Conservation (phyloP, 2,797 vertebrate species). For the Sebastes hubbsi region DNA sequence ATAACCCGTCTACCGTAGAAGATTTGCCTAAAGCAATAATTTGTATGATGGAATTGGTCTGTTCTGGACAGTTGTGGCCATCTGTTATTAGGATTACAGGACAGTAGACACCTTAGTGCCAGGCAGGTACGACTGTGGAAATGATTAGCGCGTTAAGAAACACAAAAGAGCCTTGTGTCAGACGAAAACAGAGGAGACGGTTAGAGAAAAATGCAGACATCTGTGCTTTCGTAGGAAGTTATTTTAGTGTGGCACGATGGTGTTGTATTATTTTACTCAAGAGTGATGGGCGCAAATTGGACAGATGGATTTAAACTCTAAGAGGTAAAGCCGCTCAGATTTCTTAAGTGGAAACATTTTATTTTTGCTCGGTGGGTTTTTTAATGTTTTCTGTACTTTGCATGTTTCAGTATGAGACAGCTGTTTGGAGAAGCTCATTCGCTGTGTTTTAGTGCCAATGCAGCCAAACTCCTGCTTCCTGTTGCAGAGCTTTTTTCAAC, state of each 20-base stretch:
- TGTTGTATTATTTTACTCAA: slow-evolving; percentile 11
- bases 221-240: slow-evolving; percentile 29
- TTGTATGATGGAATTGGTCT: slow-evolving; percentile 16
- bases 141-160: slow-evolving; percentile 17
- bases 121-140: slow-evolving; percentile 51
- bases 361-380: neutral
- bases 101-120: slow-evolving; percentile 29
- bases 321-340: neutral
- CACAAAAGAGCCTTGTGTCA: slow-evolving; percentile 47
- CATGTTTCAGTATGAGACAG: neutral
- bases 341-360: neutral
- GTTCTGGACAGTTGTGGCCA: slow-evolving; percentile 28
- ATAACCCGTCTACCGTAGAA: slow-evolving; percentile 5
- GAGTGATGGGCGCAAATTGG: neutral
- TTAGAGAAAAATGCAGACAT: slow-evolving; percentile 22
- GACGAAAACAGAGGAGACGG: slow-evolving; percentile 8
- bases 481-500: neutral
- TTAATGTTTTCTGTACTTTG: neutral
- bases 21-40: slow-evolving; percentile 30
- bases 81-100: slow-evolving; percentile 56
- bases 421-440: neutral
- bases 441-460: neutral
- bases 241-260: slow-evolving; percentile 15
- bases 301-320: neutral
- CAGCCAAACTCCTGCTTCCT: neutral